phyloP scores from a whole-genome alignment of 2,113 vertebrate species.

The Dicentrarchus labrax region DNA sequence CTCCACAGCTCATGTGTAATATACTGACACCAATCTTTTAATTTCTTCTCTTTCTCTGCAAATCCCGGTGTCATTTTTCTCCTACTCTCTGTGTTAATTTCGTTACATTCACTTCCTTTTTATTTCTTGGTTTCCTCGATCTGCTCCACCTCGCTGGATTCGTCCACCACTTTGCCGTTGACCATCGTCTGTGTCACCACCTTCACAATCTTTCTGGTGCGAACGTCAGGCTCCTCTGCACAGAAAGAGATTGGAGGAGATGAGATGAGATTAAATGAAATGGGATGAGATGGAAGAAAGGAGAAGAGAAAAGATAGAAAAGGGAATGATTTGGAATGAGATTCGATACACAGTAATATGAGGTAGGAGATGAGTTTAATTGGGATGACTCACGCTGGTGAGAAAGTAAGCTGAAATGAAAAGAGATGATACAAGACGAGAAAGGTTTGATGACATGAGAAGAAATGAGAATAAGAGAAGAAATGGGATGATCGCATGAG shows the following conservation, averaged over 20 bases:
- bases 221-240: constrained; percentile 85
- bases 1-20: background rate
- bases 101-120: background rate
- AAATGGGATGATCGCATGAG: background rate
- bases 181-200: constrained; percentile 88
- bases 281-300: background rate
- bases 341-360: background rate
- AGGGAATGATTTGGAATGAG: background rate
- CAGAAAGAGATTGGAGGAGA: background rate
- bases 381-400: background rate
- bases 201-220: constrained; percentile 88
- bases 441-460: background rate
- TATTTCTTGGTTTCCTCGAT: constrained; percentile 85
- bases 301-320: background rate
- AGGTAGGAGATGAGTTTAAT: background rate
- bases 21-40: background rate
- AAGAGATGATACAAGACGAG: background rate
- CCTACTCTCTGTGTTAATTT: background rate
- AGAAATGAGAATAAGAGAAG: background rate
- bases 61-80: background rate
- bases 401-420: constrained; percentile 1
- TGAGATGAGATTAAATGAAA: background rate
- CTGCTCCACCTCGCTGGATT: constrained; percentile 86
- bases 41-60: background rate
- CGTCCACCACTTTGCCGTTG: constrained; percentile 87